Evolutionary conservation across 2,113 vertebrate species (phyloP).

Genomic region (Petromus typicus): DNA sequence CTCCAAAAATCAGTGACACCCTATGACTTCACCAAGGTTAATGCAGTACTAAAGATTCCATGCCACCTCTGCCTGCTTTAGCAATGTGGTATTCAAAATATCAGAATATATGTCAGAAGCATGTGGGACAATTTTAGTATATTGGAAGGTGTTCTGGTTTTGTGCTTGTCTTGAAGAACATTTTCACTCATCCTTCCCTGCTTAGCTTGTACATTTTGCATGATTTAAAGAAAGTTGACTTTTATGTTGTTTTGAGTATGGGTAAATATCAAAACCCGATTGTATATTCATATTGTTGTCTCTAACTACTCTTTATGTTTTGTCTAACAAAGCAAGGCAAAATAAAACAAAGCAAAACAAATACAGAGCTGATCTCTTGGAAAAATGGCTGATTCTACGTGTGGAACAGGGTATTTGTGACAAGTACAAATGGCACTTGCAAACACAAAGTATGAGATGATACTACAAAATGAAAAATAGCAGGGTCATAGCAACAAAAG

Average conservation of each 20-base stretch:
- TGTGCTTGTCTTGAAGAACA: not conserved
- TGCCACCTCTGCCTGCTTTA: not conserved
- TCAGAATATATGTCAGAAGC: not conserved
- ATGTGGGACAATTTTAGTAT: not conserved
- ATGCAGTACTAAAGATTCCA: not conserved
- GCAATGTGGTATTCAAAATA: not conserved
- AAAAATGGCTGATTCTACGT: not conserved
- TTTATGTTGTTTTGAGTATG: not conserved
- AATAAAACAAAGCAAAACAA: not conserved
- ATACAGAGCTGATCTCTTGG: not conserved
- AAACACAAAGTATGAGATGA: not conserved
- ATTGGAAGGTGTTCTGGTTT: not conserved
- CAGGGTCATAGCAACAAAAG: not conserved
- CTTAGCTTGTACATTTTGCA: not conserved
- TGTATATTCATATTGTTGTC: not conserved
- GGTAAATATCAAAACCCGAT: not conserved
- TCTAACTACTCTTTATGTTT: not conserved
- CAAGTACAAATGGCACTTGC: not conserved
- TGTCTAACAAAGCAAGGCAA: not conserved
- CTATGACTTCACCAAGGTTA: not conserved
- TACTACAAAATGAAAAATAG: not conserved
- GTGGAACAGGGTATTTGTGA: not conserved
- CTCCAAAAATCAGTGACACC: not conserved
- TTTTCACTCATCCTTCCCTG: not conserved
- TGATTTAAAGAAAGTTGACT: constrained; percentile 1